phyloP scores from a whole-genome alignment of 2,113 vertebrate genomes.

The Xyliphius kryptos region DNA sequence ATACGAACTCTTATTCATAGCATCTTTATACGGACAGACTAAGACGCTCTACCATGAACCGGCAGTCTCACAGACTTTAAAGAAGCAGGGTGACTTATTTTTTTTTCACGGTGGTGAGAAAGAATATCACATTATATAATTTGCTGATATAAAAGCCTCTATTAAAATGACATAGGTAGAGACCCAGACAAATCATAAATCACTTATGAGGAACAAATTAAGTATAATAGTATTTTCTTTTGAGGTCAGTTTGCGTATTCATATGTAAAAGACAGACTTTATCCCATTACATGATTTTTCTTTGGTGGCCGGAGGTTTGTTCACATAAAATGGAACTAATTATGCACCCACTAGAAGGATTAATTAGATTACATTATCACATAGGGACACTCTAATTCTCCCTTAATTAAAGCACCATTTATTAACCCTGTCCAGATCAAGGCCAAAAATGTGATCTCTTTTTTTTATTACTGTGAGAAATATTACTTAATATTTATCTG shows the following conservation, averaged over 20 bases:
- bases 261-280: conserved; percentile 1
- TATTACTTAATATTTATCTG: not conserved
- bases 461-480: not conserved
- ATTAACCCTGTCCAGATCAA: conserved; percentile 21
- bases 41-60: conserved; percentile 27
- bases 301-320: conserved; percentile 17
- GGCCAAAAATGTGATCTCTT: not conserved
- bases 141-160: conserved; percentile 19
- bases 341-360: conserved; percentile 47
- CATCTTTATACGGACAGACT: conserved; percentile 48
- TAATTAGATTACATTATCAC: conserved; percentile 43
- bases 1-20: conserved; percentile 59
- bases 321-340: conserved; percentile 37
- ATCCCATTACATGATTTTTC: not conserved
- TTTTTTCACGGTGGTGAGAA: conserved; percentile 7
- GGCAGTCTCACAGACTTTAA: conserved; percentile 27
- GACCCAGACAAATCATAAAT: conserved; percentile 13
- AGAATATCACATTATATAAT: conserved; percentile 30
- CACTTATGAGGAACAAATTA: conserved; percentile 4
- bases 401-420: conserved; percentile 42
- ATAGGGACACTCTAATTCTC: conserved; percentile 39
- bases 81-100: conserved; percentile 9
- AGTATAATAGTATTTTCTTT: conserved; percentile 8
- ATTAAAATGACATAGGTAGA: conserved; percentile 21
- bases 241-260: not conserved